phyloP scores from a whole-genome alignment of 2,888 invertebrate species.

The Dolichopus griseipennis region DNA sequence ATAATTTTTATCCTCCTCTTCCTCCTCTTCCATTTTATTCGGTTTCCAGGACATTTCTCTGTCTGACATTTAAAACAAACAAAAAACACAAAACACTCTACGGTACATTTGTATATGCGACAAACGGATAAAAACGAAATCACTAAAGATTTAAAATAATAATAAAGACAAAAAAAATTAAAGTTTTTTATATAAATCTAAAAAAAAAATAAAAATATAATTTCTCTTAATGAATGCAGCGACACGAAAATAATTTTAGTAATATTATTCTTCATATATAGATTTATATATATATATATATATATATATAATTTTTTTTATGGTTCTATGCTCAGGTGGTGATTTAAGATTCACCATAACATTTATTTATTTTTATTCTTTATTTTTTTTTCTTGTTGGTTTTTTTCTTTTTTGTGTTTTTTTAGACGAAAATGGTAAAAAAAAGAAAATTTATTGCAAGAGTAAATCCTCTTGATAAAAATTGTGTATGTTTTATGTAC shows the following conservation, averaged over 20 bases:
- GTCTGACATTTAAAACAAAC: no score
- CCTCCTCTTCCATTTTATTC: no score
- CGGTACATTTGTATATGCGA: background rate
- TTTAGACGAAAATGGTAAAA: no score
- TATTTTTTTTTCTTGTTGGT: no score
- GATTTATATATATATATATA: no score
- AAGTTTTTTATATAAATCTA: background rate
- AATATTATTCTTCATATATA: background rate
- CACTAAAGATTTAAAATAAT: background rate
- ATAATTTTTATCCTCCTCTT: no score
- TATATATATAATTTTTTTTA: background rate
- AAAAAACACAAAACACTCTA: background rate
- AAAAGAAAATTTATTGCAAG: no score
- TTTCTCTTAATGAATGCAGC: background rate
- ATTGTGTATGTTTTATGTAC: no score
- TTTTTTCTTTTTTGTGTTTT: no score
- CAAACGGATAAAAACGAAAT: background rate
- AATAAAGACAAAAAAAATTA: background rate
- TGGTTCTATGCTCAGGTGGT: background rate
- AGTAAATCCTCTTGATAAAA: no score
- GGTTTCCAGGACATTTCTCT: no score
- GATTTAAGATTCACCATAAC: background rate
- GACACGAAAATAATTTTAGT: slow-evolving; percentile 3
- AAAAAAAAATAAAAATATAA: background rate
- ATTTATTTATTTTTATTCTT: no score